Conservation (phyloP, 2,113 vertebrate species). For the Epinephelus moara region DNA sequence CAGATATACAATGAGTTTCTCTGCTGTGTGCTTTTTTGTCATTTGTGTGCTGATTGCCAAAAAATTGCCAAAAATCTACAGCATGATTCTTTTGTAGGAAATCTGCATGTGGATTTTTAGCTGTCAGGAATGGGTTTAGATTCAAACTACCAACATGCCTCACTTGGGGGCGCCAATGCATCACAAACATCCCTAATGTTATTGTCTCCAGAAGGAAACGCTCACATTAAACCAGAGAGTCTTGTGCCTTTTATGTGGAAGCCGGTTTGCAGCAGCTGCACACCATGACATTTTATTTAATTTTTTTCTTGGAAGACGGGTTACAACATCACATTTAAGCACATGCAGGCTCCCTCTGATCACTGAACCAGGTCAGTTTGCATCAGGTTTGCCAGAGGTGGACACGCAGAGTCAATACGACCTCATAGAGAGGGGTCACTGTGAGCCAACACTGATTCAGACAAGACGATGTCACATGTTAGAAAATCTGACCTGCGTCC, state of each 20-base stretch:
- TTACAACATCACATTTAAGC: neutral
- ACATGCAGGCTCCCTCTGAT: slow-evolving; percentile 9
- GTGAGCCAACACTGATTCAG: neutral
- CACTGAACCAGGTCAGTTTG: slow-evolving; percentile 27
- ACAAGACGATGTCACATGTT: neutral
- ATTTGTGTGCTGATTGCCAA: neutral
- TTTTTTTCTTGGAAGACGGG: neutral
- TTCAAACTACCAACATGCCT: neutral
- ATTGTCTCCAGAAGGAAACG: neutral
- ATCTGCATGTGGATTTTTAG: neutral
- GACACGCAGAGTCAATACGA: slow-evolving; percentile 20
- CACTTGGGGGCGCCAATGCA: slow-evolving; percentile 65
- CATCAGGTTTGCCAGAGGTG: slow-evolving; percentile 19
- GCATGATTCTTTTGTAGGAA: neutral
- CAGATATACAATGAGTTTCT: neutral
- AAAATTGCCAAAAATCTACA: neutral
- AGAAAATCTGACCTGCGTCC: slow-evolving; percentile 18
- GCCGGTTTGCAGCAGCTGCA: neutral
- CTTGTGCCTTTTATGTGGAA: neutral
- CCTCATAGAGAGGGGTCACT: slow-evolving; percentile 24
- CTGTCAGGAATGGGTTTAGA: neutral
- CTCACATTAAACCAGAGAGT: neutral
- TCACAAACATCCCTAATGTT: neutral
- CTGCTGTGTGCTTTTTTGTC: neutral
- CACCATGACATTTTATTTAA: neutral